Conservation (phyloP, 1,140 invertebrate species). For the Triops longicaudatus region DNA sequence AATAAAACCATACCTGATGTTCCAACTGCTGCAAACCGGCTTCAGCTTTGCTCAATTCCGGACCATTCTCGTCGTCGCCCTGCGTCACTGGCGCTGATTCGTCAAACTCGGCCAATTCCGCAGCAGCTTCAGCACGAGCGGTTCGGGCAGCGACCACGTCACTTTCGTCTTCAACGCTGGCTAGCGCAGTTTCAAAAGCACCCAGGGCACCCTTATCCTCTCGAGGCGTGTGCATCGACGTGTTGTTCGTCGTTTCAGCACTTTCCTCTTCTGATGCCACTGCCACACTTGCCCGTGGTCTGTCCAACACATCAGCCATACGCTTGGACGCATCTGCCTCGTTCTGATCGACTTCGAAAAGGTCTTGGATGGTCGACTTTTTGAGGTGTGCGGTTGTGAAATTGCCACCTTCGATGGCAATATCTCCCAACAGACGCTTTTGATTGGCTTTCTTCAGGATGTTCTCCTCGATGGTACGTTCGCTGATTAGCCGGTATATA, state of each 20-base stretch:
- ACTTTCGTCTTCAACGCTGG: slow-evolving; percentile 86
- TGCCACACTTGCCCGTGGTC: slow-evolving; percentile 28
- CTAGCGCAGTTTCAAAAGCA: slow-evolving; percentile 66
- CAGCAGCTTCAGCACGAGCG: slow-evolving; percentile 77
- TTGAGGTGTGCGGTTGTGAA: slow-evolving; percentile 98
- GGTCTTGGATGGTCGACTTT: slow-evolving; percentile 84
- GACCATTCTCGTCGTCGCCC: slow-evolving; percentile 45
- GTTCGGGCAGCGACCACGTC: slow-evolving; percentile 84
- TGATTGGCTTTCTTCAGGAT: slow-evolving; percentile 98
- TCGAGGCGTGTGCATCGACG: slow-evolving; percentile 26
- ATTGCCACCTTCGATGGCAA: slow-evolving; percentile 97
- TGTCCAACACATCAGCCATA: slow-evolving; percentile 54
- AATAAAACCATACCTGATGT: slow-evolving; percentile 56
- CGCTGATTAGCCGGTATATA: slow-evolving; percentile 93
- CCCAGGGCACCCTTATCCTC: slow-evolving; percentile 31
- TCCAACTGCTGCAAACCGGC: slow-evolving; percentile 70
- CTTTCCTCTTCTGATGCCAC: neutral
- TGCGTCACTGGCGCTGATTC: slow-evolving; percentile 87
- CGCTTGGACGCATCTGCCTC: slow-evolving; percentile 51
- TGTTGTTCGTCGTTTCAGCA: neutral
- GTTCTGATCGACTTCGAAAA: slow-evolving; percentile 69
- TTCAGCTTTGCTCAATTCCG: slow-evolving; percentile 67
- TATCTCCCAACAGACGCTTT: slow-evolving; percentile 87
- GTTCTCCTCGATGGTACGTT: slow-evolving; percentile 97
- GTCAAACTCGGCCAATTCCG: slow-evolving; percentile 92